Conservation (phyloP, 2,113 vertebrate species). For the Origma solitaria region DNA sequence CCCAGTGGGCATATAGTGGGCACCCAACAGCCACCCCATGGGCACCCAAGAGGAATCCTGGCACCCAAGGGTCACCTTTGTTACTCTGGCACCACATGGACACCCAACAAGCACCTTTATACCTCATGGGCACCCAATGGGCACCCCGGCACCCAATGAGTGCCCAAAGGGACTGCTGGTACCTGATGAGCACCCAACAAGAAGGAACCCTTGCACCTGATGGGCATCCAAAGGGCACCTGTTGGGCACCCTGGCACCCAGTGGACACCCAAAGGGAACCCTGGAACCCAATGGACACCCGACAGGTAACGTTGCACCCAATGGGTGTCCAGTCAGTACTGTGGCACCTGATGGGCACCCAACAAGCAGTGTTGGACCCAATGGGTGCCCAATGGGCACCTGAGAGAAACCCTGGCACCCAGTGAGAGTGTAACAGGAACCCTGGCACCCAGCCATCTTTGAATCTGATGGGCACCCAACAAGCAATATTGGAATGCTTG, state of each 20-base stretch:
- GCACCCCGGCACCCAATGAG: background rate
- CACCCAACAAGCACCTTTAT: background rate
- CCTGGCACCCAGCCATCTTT: background rate
- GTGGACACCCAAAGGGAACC: background rate
- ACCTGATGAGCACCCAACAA: background rate
- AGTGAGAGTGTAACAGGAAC: background rate
- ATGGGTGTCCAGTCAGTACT: background rate
- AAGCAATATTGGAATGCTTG: background rate
- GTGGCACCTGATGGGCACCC: background rate
- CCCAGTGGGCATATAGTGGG: no score
- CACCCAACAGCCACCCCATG: background rate
- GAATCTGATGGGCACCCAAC: background rate
- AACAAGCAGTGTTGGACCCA: background rate
- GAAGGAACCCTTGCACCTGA: background rate
- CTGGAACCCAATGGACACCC: background rate
- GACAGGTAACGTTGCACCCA: background rate
- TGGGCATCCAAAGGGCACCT: background rate
- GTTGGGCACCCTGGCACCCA: background rate
- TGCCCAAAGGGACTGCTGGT: background rate
- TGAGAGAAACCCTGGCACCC: background rate
- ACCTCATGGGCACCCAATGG: background rate
- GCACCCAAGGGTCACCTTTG: accelerated
- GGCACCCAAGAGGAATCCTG: background rate
- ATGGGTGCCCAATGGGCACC: background rate
- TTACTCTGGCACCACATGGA: background rate